Evolutionary conservation across 2,888 invertebrate genomes (phyloP).

Genomic region (Epirrhoe alternata): DNA sequence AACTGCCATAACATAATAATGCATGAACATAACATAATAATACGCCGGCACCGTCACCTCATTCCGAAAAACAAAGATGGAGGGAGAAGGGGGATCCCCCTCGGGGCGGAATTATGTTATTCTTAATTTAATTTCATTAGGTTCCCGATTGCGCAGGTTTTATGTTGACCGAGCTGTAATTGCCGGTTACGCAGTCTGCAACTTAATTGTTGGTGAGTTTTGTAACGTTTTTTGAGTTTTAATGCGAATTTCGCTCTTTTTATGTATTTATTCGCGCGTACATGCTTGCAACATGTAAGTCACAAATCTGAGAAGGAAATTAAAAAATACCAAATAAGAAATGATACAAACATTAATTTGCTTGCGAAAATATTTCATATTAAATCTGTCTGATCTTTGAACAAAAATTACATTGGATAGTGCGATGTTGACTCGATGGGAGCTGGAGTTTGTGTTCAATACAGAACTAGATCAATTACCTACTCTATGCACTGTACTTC

Average conservation of each 20-base stretch:
- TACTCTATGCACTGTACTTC: too few relatives aligned
- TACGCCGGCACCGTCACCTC: constrained; percentile 57
- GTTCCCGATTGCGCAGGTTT: constrained; percentile 67
- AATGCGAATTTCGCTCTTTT: constrained; percentile 15
- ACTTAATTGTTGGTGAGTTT: constrained; percentile 52
- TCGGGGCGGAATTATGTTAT: constrained; percentile 68
- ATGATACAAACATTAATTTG: too few relatives aligned
- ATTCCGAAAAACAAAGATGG: constrained; percentile 71
- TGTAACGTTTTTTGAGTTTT: constrained; percentile 41
- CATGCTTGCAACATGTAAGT: background rate
- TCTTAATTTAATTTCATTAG: constrained; percentile 82
- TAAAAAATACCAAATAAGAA: too few relatives aligned
- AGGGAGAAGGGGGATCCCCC: constrained; percentile 34
- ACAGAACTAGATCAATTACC: too few relatives aligned
- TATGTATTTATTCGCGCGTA: background rate
- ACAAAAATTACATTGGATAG: background rate
- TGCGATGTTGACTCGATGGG: too few relatives aligned
- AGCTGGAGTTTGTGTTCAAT: too few relatives aligned
- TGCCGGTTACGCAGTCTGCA: constrained; percentile 45
- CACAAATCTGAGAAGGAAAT: too few relatives aligned
- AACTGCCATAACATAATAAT: constrained; percentile 53
- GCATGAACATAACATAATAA: constrained; percentile 55
- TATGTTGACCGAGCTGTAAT: constrained; percentile 49
- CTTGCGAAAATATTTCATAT: too few relatives aligned
- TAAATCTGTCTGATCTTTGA: background rate